Evolutionary conservation across 2,888 invertebrate species (phyloP), one percentile per base, ranked within the genome.

Genomic region (Flexamia atlantica): DNA sequence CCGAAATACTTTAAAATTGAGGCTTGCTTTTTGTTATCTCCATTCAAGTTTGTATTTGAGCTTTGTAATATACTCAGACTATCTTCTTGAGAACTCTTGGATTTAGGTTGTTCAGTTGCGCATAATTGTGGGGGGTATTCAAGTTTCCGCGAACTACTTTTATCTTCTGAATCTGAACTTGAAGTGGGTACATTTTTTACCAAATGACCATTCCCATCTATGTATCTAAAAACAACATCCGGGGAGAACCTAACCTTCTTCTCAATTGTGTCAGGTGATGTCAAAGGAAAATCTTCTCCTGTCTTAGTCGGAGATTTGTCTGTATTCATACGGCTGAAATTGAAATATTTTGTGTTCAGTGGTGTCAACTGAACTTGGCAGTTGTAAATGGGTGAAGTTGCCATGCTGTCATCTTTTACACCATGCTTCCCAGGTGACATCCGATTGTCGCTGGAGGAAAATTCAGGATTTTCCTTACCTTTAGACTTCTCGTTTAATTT

Each of bases 181-280:
- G 23, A 53, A 12, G 17, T 46, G 3, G 20, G 23, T 36, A 36
- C 9, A 36, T 36, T 36, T 57, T 57, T 57, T 23, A 23, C 20
- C 23, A 20, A n/a, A 23, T 7, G 12, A 7, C 12, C 4, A 5
- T 12, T 23, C 20, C 57, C 30, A 30, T 68, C 3, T 72, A 25
- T 5, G 14, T 68, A 28, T 7, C 20, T 20, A 72, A 40, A 14
- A n/a, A 40, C 12, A 2, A 72, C 40, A 4, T 36, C 12, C 9
- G 72, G 72, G 23, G 72, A 72, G 14, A 68, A 68, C 23, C 30
- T 68, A 28, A 68, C 68, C 30, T 68, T 68, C 36, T 68, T 68
- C 60, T 60, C 25, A 7, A 3, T 28, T 10, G 60, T 23, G 4
- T 60, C 23, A 60, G 28, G 46, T 46, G 46, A 46, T 46, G n/a